Evolutionary conservation across 2,113 vertebrate species (phyloP).

Genomic region (Atrichornis clamosus): DNA sequence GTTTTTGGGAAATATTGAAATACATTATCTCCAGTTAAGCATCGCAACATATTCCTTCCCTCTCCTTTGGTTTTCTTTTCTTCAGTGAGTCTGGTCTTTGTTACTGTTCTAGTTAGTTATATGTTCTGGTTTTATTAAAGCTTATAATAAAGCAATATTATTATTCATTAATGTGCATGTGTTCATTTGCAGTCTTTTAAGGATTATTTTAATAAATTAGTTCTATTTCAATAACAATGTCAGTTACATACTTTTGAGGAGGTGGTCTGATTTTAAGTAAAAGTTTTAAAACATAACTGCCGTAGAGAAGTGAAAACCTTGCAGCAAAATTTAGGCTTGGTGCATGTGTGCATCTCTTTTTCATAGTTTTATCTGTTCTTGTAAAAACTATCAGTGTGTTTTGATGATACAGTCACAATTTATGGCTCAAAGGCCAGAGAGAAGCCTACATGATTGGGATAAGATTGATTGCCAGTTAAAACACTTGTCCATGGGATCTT

Average conservation of each 20-base stretch:
- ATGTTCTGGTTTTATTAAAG: neutral
- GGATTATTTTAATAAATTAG: neutral
- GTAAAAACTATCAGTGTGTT: neutral
- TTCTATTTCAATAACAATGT: neutral
- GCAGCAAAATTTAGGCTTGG: neutral
- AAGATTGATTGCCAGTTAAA: neutral
- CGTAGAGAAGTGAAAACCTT: neutral
- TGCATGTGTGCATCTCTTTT: neutral
- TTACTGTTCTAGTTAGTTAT: neutral
- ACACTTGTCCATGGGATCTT: neutral
- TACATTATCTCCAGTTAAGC: neutral
- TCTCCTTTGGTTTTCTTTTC: neutral
- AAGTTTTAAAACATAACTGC: neutral
- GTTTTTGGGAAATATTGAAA: neutral
- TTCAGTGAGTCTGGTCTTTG: neutral
- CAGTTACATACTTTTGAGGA: neutral
- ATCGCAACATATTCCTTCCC: neutral
- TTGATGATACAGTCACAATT: neutral
- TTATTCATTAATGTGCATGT: neutral
- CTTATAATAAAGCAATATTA: neutral
- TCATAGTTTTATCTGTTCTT: neutral
- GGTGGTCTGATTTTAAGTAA: neutral
- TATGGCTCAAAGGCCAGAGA: neutral
- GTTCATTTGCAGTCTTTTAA: neutral
- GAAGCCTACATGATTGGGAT: neutral